A percentile compares a stretch with the other conserved stretches of the same genome.
These are phyloP conservation scores for Ranitomeya variabilis DNA, from an alignment of 2,113 vertebrate species.

Conservation along the genomic window DNA sequence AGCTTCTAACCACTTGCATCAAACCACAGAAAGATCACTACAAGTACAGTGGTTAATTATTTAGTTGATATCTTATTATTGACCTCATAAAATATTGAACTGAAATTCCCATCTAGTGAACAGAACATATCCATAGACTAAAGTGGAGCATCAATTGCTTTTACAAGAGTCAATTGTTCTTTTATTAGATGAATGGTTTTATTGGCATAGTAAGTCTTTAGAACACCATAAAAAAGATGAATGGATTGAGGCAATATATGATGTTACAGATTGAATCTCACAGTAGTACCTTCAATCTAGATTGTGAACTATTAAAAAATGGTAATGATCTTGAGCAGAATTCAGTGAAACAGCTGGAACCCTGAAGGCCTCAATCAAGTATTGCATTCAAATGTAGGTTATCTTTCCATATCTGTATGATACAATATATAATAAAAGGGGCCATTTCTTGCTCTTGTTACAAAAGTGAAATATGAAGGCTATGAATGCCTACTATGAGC, in stretches of 20 bases:
- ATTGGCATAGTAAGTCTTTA: background rate
- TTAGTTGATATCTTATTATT: background rate
- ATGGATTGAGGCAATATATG: background rate
- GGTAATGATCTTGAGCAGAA: background rate
- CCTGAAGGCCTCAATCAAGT: background rate
- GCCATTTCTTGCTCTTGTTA: background rate
- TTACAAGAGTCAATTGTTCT: background rate
- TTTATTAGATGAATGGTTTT: background rate
- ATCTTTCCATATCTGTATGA: background rate
- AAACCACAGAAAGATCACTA: background rate
- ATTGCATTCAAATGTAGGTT: background rate
- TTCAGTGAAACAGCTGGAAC: background rate
- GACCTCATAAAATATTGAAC: background rate
- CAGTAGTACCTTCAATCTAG: background rate
- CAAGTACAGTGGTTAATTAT: background rate
- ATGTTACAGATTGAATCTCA: background rate
- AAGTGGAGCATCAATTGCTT: background rate
- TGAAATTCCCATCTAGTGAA: background rate
- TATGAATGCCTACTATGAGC: background rate
- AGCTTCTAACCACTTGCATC: background rate
- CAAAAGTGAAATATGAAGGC: background rate
- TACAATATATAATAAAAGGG: background rate
- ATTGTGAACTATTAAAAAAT: conserved; percentile 11
- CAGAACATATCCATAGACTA: background rate
- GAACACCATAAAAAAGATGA: conserved; percentile 1